phyloP scores from a whole-genome alignment of 2,113 vertebrate species.

The Pontoporia blainvillei region DNA sequence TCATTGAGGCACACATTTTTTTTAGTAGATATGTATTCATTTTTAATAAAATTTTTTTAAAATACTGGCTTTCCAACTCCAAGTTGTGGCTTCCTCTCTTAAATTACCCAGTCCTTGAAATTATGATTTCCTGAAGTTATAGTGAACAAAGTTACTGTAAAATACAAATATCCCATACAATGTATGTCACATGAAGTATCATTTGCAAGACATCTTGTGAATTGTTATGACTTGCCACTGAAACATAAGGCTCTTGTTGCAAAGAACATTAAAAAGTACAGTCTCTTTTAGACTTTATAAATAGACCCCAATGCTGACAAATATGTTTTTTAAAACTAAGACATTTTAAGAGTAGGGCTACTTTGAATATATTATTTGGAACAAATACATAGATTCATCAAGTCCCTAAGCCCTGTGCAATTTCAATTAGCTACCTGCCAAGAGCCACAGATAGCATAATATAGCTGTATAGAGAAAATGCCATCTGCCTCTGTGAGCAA shows the following conservation, averaged over 20 bases:
- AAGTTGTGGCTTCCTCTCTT: constrained; percentile 21
- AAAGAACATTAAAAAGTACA: constrained; percentile 40
- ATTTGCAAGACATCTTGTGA: constrained; percentile 57
- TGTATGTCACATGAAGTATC: constrained; percentile 24
- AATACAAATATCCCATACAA: constrained; percentile 41
- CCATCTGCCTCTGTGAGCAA: constrained; percentile 52
- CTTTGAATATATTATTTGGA: constrained; percentile 59
- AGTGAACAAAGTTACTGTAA: constrained; percentile 28
- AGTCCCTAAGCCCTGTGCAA: constrained; percentile 28
- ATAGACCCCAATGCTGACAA: constrained; percentile 27
- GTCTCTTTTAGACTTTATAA: constrained; percentile 38
- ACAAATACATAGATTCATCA: constrained; percentile 52
- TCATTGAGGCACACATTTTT: neutral
- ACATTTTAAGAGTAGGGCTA: constrained; percentile 38
- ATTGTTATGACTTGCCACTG: constrained; percentile 37
- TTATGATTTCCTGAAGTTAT: constrained; percentile 29
- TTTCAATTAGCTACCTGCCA: constrained; percentile 67
- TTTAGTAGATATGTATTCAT: constrained; percentile 7
- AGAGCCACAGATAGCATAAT: constrained; percentile 32
- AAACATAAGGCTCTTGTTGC: constrained; percentile 51
- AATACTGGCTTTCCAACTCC: neutral
- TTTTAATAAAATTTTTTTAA: neutral
- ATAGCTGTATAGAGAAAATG: constrained; percentile 22
- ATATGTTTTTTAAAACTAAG: constrained; percentile 28
- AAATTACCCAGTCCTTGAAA: constrained; percentile 26